Conservation (phyloP, 2,797 vertebrate genomes). For the Nannoperca australis region DNA sequence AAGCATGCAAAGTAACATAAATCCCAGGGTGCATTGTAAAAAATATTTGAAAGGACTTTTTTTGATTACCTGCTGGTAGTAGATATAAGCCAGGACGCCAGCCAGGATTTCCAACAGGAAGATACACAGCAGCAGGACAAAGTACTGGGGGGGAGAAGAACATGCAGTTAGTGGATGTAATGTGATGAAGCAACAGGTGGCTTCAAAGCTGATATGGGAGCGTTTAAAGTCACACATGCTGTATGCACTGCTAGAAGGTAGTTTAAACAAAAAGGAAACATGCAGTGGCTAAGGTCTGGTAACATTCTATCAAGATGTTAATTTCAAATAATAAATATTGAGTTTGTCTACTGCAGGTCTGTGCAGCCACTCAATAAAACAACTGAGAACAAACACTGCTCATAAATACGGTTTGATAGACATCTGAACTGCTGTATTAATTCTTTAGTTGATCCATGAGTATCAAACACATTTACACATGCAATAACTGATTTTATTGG, state of each 20-base stretch:
- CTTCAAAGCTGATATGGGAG: neutral
- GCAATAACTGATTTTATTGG: neutral
- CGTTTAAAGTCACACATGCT: conserved; percentile 12
- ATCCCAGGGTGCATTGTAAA: conserved; percentile 8
- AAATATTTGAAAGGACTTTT: neutral
- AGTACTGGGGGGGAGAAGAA: conserved; percentile 86
- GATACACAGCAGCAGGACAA: conserved; percentile 93
- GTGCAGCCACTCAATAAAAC: neutral
- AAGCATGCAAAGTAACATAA: neutral
- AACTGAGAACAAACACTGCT: neutral
- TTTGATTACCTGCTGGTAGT: conserved; percentile 95
- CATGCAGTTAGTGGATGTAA: conserved; percentile 35
- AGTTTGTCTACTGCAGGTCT: neutral
- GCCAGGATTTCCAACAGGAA: conserved; percentile 97
- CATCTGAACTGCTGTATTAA: neutral
- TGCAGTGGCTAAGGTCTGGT: no score
- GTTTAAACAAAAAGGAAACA: neutral
- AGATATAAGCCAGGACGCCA: conserved; percentile 95
- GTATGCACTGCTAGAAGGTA: neutral
- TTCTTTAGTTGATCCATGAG: neutral
- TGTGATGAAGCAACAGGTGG: conserved; percentile 30
- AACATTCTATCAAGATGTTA: neutral
- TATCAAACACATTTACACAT: neutral
- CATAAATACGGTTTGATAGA: neutral
- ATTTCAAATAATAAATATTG: conserved; percentile 12